Conservation (phyloP, 2,113 vertebrate genomes). For the Chaenocephalus aceratus region DNA sequence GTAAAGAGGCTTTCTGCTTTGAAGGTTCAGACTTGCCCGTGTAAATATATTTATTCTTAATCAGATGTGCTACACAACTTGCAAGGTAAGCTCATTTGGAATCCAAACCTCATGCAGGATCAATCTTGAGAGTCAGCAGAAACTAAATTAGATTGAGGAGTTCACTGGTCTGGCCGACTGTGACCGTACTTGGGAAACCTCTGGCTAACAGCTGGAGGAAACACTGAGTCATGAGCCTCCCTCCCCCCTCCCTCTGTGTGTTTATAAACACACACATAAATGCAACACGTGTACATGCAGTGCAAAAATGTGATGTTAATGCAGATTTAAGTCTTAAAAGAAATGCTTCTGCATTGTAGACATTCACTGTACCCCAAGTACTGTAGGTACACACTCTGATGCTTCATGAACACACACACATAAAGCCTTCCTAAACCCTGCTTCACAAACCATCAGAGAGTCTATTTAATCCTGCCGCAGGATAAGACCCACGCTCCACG, state of each 20-base stretch:
- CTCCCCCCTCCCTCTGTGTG: conserved; percentile 30
- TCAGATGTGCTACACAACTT: conserved; percentile 34
- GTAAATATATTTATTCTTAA: conserved; percentile 35
- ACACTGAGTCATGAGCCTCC: conserved; percentile 73
- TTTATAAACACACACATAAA: conserved; percentile 63
- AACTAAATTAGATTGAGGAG: conserved; percentile 59
- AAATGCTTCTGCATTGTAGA: conserved; percentile 7
- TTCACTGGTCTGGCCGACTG: conserved; percentile 43
- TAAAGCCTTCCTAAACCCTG: conserved; percentile 4
- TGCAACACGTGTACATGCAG: background rate
- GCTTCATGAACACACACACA: conserved; percentile 4
- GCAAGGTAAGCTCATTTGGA: conserved; percentile 44
- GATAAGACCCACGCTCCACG: conserved; percentile 45
- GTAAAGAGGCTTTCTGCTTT: conserved; percentile 18
- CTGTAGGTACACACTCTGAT: background rate
- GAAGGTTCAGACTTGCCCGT: conserved; percentile 28
- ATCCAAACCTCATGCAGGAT: conserved; percentile 37
- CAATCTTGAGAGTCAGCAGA: conserved; percentile 66
- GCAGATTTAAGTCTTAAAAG: conserved; percentile 16
- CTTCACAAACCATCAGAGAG: conserved; percentile 19
- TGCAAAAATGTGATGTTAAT: conserved; percentile 9
- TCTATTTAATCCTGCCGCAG: conserved; percentile 39
- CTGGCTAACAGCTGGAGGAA: conserved; percentile 73
- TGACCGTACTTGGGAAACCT: conserved; percentile 44
- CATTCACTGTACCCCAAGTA: background rate